Evolutionary conservation across 2,113 vertebrate genomes (phyloP), one percentile per base, ranked within the genome.

Genomic region (Hippocampus zosterae): DNA sequence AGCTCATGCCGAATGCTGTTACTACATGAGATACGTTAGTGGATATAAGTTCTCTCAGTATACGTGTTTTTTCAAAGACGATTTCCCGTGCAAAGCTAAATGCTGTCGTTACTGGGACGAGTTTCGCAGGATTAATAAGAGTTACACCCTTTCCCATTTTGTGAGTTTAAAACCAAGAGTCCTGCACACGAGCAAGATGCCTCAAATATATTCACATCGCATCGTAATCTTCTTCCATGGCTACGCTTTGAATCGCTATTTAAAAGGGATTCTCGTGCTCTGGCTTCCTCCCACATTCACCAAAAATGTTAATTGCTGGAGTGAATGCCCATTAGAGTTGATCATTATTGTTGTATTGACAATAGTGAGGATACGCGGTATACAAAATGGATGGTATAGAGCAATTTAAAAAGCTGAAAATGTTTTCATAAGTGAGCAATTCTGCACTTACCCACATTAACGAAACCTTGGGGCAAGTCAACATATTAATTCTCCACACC

Each of bases 131-230:
- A 41, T 67, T 64, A 70, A 25, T 69, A 59, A 5, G 19, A 50
- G 82, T 84, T 70, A 83, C 85, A 82, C 88, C 84, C 85, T 87
- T 64, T 62, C 5, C 41, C 16, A 8, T 8, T 61, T 61, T 61
- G 8, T 62, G 8, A 55, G 52, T 23, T 19, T 53, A n/a, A 23
- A 21, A 18, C 21, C 8, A 52, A 52, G 19, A 52, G 21, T 23
- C 52, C 10, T 55, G 52, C 60, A 21, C 3, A n/a, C 29, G 21
- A 21, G 18, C 9, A 40, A 65, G 23, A 37, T 19, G 10, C 2
- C 21, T 11, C 1, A 9, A 23, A 11, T 11, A 55, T 10, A 55
- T 23, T 19, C 10, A n/a, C 23, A 4, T 55, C 8, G 21, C 19
- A 21, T 3, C 21, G 21, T 55, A 55, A 55, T 9, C 21, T 55